Conservation (phyloP, 2,888 invertebrate species). For the Ariolimax columbianus region DNA sequence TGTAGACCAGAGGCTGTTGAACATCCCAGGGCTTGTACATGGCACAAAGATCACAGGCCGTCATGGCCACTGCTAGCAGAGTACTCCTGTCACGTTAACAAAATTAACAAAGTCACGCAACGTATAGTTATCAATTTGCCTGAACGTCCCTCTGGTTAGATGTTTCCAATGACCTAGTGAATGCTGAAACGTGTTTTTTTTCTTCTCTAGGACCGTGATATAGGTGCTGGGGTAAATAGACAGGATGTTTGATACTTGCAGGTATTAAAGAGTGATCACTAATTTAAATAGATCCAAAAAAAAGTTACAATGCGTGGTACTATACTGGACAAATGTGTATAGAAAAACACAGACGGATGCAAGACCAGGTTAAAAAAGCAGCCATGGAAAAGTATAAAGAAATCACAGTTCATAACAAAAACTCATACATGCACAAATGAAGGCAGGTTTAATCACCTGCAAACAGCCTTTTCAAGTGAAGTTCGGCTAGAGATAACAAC, state of each 20-base stretch:
- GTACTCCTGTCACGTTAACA: slow-evolving; percentile 40
- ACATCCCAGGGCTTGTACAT: slow-evolving; percentile 91
- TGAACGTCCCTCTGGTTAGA: not conserved
- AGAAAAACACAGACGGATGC: not conserved
- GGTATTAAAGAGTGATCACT: not conserved
- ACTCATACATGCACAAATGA: not conserved
- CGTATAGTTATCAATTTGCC: not conserved
- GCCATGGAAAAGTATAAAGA: not conserved
- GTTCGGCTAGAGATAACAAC: not conserved
- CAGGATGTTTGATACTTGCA: not conserved
- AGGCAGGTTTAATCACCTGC: not conserved
- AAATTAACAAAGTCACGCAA: slow-evolving; percentile 14
- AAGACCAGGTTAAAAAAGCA: not conserved
- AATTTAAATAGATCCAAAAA: too few species aligned
- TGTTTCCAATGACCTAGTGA: not conserved
- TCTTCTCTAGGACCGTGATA: not conserved
- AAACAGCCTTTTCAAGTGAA: not conserved
- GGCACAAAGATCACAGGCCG: slow-evolving; percentile 89
- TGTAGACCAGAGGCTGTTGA: slow-evolving; percentile 88
- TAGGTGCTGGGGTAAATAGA: not conserved
- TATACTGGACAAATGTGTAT: too few species aligned
- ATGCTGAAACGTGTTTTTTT: not conserved
- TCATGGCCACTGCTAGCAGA: slow-evolving; percentile 83
- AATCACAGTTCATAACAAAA: not conserved
- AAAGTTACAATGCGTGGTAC: too few species aligned